Evolutionary conservation across 2,113 vertebrate species (phyloP), one percentile per base, ranked within the genome.

Genomic region (Tetrax tetrax): DNA sequence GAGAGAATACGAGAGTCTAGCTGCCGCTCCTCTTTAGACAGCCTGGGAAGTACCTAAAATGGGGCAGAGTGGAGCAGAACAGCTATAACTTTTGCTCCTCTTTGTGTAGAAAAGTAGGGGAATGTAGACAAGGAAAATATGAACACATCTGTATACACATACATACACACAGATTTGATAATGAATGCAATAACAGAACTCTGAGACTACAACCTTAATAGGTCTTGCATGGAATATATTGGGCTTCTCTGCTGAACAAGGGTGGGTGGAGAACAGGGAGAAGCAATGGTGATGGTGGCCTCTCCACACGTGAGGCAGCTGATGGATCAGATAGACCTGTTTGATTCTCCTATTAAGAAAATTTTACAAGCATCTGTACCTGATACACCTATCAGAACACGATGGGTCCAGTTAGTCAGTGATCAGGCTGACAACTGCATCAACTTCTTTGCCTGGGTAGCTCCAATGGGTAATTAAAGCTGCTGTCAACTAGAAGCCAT

Each of bases 321-420:
- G 77, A 95, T 66, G 23, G 37, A 48, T 93, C 33, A 87, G 61
- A 76, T 20, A 91, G 75, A 92, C 14, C 54, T 56, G 61, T 69
- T 48, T 90, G 75, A 89, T 50, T 94, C 37, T 66, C 35, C 28
- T 86, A 54, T 84, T 79, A 85, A 41, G n/a, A 82, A 84, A 70
- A 74, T 60, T 91, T 87, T 91, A 85, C 47, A 63, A 85, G 69
- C 87, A 91, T 87, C 93, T 93, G 84, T 80, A 96, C 47, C 28
- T 69, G 96, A 92, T 90, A 95, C 54, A 90, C 78, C 77, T 96
- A 92, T 93, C 90, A 87, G 57, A 71, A 37, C 22, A 45, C 23
- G 68, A 76, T 28, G 53, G 24, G 64, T 92, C 95, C 90, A 68
- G 83, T 50, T 35, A 71, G 50, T 35, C 81, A 38, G 41, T 68